Percentiles rank a stretch among this genome's conserved stretches.
Conservation (phyloP, 2,888 invertebrate species). For the Lutraria lutraria region DNA sequence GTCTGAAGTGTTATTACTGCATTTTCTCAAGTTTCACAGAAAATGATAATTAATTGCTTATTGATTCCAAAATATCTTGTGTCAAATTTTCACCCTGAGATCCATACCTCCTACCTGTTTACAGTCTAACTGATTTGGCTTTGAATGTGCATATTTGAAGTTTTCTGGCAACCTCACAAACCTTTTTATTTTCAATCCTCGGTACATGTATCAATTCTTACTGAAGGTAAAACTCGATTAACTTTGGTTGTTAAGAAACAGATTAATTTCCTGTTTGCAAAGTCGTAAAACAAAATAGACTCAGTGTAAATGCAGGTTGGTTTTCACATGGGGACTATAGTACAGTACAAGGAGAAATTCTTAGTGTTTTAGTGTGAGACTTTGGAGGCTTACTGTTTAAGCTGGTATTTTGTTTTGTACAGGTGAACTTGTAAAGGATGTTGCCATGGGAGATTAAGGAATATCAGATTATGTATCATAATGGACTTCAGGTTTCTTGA, state of each 20-base stretch:
- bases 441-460: no score
- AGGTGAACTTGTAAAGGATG: not conserved
- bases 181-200: constrained; percentile 15
- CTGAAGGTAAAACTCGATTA: not conserved
- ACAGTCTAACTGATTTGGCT: constrained; percentile 14
- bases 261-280: not conserved
- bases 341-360: not conserved
- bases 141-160: constrained; percentile 4
- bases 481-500: no score
- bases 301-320: not conserved
- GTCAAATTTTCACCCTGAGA: not conserved
- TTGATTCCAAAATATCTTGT: constrained; percentile 5
- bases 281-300: not conserved
- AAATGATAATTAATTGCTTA: not conserved
- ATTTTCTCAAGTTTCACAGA: no score
- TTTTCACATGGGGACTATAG: not conserved
- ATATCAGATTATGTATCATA: no score
- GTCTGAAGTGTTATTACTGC: no score
- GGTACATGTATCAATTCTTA: not conserved
- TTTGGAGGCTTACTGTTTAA: not conserved
- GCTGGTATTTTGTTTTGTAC: not conserved
- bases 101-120: not conserved
- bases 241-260: not conserved
- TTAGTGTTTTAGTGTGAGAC: not conserved
- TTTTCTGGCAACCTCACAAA: constrained; percentile 14